Evolutionary conservation across 2,797 vertebrate genomes (phyloP).

Genomic region (Telmatherina bonti): DNA sequence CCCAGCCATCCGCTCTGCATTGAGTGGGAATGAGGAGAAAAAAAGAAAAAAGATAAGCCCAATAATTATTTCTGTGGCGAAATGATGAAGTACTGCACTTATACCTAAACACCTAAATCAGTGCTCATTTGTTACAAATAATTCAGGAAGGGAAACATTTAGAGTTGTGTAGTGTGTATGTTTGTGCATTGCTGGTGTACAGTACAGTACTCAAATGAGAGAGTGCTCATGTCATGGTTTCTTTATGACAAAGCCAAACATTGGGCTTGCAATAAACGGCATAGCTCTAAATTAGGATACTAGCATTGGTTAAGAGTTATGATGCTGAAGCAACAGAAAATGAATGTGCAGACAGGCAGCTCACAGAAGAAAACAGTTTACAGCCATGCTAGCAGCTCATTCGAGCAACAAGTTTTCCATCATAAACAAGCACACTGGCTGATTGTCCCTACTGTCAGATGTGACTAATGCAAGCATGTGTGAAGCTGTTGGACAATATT

Average conservation of each 20-base stretch:
- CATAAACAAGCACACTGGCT: neutral
- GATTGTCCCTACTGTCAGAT: neutral
- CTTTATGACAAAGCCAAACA: constrained; percentile 54
- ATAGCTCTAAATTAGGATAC: constrained; percentile 35
- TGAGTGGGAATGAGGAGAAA: constrained; percentile 50
- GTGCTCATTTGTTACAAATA: constrained; percentile 64
- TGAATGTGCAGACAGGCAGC: constrained; percentile 10
- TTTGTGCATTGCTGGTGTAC: constrained; percentile 16
- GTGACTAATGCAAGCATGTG: neutral
- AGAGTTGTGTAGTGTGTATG: constrained; percentile 15
- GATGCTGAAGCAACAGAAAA: constrained; percentile 15
- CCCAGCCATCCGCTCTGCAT: constrained; percentile 46
- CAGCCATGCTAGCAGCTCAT: neutral
- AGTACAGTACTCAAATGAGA: constrained; percentile 28
- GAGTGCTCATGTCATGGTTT: constrained; percentile 39
- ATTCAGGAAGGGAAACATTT: constrained; percentile 52
- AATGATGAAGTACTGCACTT: constrained; percentile 73
- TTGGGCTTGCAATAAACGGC: constrained; percentile 48
- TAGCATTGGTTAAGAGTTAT: constrained; percentile 40
- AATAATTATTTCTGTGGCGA: constrained; percentile 69
- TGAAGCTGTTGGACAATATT: neutral
- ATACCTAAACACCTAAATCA: constrained; percentile 70
- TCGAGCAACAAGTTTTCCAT: constrained; percentile 5
- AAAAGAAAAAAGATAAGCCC: constrained; percentile 28
- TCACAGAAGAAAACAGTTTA: constrained; percentile 2